Base-by-base conservation (phyloP, 1,140 invertebrate species). In the Kradibia gibbosae region DNA sequence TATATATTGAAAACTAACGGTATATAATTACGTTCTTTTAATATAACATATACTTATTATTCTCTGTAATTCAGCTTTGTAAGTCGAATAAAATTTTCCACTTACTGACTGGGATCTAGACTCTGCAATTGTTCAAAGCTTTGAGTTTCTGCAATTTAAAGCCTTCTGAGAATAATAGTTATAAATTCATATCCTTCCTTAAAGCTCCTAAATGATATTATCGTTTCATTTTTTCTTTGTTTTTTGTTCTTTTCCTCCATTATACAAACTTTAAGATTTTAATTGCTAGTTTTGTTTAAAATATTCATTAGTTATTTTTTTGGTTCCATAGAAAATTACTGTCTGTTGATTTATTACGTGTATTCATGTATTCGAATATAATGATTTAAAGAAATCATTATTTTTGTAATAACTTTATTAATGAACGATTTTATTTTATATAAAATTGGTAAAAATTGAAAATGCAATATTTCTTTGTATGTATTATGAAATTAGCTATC, bases 141-240 rank as follows among this genome's bases (percentile, higher is more conserved):
- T 74, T 22, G 10, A 74, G 34, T 55, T 74, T 74, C 34, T 57
- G 48, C 25, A 74, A 57, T 74, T 73, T 55, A 75, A 75, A 60
- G 36, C 53, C 55, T 42, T 60, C 11, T 57, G 55, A 75, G 53
- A 74, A 36, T 77, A 42, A 77, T 28, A 77, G 57, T 65, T 60
- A 76, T 76, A 76, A 75, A 75, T 55, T 75, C 53, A 5, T 39
- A 55, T 22, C 34, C 73, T 62, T 76, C 39, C 22, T 76, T 76
- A 57, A 60, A 76, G 36, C 73, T 62, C 36, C 62, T 57, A 76
- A 76, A 62, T 55, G 34, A 62, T 62, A 60, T 76, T 55, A 76
- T 76, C 39, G 57, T 62, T 22, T 65, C 39, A 13, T 42, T 25
- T 15, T 45, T 67, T 20, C 57, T 65, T 77, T 76, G 36, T 62